Evolutionary conservation across 2,113 vertebrate genomes (phyloP).

Genomic region (Pyxicephalus adspersus): DNA sequence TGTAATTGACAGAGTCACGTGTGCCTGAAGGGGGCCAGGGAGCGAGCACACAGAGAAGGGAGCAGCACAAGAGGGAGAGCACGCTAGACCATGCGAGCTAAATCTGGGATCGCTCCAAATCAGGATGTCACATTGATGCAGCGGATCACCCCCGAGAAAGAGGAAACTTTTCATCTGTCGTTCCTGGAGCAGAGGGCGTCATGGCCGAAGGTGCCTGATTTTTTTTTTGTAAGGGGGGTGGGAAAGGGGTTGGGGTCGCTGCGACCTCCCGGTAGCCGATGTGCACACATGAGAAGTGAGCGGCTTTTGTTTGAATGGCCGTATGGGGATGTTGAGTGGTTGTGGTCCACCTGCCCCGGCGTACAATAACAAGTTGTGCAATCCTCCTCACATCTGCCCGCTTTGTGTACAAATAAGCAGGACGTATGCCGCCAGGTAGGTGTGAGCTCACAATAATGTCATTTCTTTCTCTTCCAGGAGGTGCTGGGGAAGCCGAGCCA

Average conservation of each 20-base stretch:
- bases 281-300: slow-evolving; percentile 67
- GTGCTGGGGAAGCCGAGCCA: slow-evolving; percentile 88
- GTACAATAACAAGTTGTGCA: too few relatives aligned
- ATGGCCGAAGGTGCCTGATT: slow-evolving; percentile 97
- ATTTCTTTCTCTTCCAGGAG: slow-evolving; percentile 74
- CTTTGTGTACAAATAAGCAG: too few relatives aligned
- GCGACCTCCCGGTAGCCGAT: slow-evolving; percentile 75
- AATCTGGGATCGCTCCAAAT: slow-evolving; percentile 88
- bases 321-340: slow-evolving; percentile 72
- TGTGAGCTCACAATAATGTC: too few relatives aligned
- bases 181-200: slow-evolving; percentile 95
- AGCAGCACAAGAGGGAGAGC: slow-evolving; percentile 88
- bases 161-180: slow-evolving; percentile 92
- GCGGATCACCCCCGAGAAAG: slow-evolving; percentile 83
- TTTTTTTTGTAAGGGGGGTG: slow-evolving; percentile 64
- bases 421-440: too few relatives aligned
- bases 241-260: neutral
- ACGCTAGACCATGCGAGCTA: slow-evolving; percentile 97
- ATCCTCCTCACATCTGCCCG: slow-evolving; percentile 85
- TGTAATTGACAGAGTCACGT: slow-evolving; percentile 98
- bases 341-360: slow-evolving; percentile 57
- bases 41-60: slow-evolving; percentile 79
- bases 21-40: slow-evolving; percentile 84
- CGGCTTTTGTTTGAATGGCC: slow-evolving; percentile 81
- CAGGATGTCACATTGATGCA: slow-evolving; percentile 94